Conservation (phyloP, 2,888 invertebrate genomes). For the Altica lythri region DNA sequence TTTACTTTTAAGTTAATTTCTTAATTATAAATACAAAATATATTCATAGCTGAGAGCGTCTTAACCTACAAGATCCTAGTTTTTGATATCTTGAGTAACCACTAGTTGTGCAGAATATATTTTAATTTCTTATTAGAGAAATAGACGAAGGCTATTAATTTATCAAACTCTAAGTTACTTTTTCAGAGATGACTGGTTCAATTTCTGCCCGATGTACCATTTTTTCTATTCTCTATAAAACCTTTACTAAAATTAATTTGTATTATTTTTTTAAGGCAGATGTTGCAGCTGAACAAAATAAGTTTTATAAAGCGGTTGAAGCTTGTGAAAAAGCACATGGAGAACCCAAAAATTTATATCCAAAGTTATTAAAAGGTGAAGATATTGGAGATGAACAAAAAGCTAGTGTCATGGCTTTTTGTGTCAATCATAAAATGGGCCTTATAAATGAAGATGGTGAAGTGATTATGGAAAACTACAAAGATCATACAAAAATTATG, state of each 20-base stretch:
- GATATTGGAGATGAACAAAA: neutral
- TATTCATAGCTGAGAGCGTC: too few relatives aligned
- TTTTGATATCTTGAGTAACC: too few relatives aligned
- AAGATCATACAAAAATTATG: neutral
- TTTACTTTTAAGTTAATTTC: too few relatives aligned
- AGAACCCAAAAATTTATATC: neutral
- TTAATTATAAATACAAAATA: too few relatives aligned
- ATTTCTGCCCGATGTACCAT: too few relatives aligned
- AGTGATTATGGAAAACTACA: neutral
- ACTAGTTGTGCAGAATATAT: too few relatives aligned
- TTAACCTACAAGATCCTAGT: too few relatives aligned
- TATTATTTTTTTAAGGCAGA: slow-evolving; percentile 1
- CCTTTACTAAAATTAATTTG: neutral
- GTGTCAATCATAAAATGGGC: slow-evolving; percentile 1
- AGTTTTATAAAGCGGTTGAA: neutral
- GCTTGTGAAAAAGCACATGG: neutral
- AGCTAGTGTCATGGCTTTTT: slow-evolving; percentile 2
- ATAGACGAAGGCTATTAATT: too few relatives aligned
- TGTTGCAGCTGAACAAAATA: neutral
- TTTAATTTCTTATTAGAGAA: too few relatives aligned
- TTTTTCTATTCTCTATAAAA: neutral
- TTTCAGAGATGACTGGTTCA: too few relatives aligned
- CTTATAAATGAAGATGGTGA: neutral
- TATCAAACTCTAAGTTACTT: too few relatives aligned
- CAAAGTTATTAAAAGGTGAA: neutral